Base-by-base conservation (phyloP, 2,113 vertebrate genomes). In the Spea multiplicata region DNA sequence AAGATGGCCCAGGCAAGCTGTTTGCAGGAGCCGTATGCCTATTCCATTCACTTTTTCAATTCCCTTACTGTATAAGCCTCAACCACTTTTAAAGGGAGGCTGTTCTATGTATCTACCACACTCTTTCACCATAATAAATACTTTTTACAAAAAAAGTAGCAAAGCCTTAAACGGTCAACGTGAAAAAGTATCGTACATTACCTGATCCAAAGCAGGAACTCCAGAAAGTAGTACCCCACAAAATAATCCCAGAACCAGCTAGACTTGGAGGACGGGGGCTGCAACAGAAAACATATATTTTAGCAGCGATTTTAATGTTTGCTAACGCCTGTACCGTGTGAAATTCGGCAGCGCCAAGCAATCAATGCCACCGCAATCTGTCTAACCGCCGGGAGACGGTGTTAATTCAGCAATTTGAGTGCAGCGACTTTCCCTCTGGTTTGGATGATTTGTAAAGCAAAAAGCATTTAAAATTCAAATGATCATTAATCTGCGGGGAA, bases 131-230 rank as follows among this genome's bases (percentile, higher is more conserved):
- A 30, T 30, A 30, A 30, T 30, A 1, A 30, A 30, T 30, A 30
- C 30, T 30, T 30, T 30, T 14, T 61, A 17, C 16, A 64, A 44
- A 44, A 30, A 30, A 30, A 30, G 30, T 30, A 30, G 30, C 30
- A 30, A 30, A 30, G 30, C 30, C 30, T 30, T 30, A 30, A 30
- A 30, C 30, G 30, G 30, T 30, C 30, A 30, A 30, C 3, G 5
- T 0, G 44, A 12, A 69, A n/a, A 17, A 9, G 4, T 8, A 7
- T 17, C 9, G 50, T 17, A 16, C 13, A 1, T 44, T 85, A 92
- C 91, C 92, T 93, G 86, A 87, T 74, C 92, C 91, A 93, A 52
- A 92, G 90, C 44, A 93, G 83, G 50, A 93, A 87, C 74, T 93
- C 91, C 85, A 92, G 71, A 68, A 91, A 45, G 9, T 92, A 89